Evolutionary conservation across 2,797 vertebrate genomes (phyloP).

Genomic region (Lacerta bilineata): DNA sequence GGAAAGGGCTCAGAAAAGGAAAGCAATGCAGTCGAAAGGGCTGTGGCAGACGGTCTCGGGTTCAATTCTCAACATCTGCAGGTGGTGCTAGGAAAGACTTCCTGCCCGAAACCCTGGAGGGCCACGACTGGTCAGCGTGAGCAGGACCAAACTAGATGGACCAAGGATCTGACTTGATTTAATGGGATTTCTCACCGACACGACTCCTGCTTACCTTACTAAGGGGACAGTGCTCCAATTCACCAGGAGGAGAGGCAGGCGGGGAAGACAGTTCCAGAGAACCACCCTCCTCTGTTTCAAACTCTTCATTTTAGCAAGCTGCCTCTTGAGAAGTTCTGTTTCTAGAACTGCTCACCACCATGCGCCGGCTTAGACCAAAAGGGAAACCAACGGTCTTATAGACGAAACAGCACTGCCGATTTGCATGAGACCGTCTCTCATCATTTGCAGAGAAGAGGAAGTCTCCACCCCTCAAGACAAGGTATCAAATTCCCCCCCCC

Average conservation of each 20-base stretch:
- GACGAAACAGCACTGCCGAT: conserved; percentile 55
- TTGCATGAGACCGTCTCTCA: conserved; percentile 64
- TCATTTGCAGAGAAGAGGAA: conserved; percentile 62
- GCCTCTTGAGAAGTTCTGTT: not conserved
- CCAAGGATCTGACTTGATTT: not conserved
- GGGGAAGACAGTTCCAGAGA: rapidly evolving
- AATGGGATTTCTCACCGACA: not conserved
- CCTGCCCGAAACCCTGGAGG: not conserved
- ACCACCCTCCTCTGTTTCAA: not conserved
- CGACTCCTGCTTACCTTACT: not conserved
- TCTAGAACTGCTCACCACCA: not conserved
- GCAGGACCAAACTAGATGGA: not conserved
- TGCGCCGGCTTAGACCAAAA: not conserved
- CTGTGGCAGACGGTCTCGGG: not conserved
- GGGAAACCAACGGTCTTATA: conserved; percentile 62
- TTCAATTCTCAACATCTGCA: not conserved
- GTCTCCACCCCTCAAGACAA: conserved; percentile 60
- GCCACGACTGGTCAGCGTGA: not conserved
- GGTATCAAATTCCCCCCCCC: no score
- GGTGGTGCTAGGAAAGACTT: not conserved
- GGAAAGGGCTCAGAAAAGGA: not conserved
- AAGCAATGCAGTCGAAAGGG: not conserved
- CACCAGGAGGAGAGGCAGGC: not conserved
- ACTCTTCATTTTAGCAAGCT: not conserved
- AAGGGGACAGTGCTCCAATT: not conserved